phyloP scores from a whole-genome alignment of 2,888 invertebrate species.

The Xanthia togata region DNA sequence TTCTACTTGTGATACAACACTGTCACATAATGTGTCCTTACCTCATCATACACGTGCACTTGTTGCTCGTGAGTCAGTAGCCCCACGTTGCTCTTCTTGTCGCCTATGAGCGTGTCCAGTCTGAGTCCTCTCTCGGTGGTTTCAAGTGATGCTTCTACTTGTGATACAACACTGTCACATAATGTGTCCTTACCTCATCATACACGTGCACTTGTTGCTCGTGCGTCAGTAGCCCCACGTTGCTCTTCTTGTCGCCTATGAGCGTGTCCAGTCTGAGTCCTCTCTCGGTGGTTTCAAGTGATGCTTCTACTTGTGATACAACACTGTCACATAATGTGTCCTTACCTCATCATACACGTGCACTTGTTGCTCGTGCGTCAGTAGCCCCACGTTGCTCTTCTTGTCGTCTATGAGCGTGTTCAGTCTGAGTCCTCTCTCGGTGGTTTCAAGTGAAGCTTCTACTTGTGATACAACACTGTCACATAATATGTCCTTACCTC shows the following conservation, averaged over 20 bases:
- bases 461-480: slow-evolving; percentile 68
- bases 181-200: slow-evolving; percentile 77
- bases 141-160: slow-evolving; percentile 75
- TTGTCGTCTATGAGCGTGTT: slow-evolving; percentile 73
- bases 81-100: too few relatives aligned
- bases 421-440: slow-evolving; percentile 76
- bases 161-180: slow-evolving; percentile 28
- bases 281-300: slow-evolving; percentile 68
- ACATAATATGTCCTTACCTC: slow-evolving; percentile 73
- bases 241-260: slow-evolving; percentile 64
- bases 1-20: slow-evolving; percentile 71
- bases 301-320: slow-evolving; percentile 73
- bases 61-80: slow-evolving; percentile 70
- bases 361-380: slow-evolving; percentile 72
- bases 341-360: slow-evolving; percentile 86
- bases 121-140: slow-evolving; percentile 74
- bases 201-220: slow-evolving; percentile 83
- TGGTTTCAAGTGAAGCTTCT: slow-evolving; percentile 69
- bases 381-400: too few relatives aligned
- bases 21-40: slow-evolving; percentile 52
- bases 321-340: not conserved
- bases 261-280: slow-evolving; percentile 78
- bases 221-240: too few relatives aligned
- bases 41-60: slow-evolving; percentile 85
- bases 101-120: slow-evolving; percentile 76